These are phyloP conservation scores for Aphelinus atriplicis DNA, from an alignment of 1,140 invertebrate genomes.

Conservation along the genomic window DNA sequence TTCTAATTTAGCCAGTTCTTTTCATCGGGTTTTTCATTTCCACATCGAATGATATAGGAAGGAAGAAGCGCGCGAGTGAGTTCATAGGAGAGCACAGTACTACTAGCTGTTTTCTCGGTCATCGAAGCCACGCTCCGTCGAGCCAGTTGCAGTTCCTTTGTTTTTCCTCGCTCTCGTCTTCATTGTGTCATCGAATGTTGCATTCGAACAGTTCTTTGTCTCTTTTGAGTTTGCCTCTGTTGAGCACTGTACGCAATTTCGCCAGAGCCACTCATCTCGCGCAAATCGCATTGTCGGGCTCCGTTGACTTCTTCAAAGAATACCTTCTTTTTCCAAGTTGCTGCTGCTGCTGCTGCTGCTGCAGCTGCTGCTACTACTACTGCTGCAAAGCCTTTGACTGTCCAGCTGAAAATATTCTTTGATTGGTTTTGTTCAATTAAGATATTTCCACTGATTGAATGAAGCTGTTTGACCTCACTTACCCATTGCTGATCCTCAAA, in stretches of 20 bases:
- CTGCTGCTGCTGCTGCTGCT: too few relatives aligned
- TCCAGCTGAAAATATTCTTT: neutral
- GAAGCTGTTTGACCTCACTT: neutral
- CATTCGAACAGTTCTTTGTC: conserved; percentile 17
- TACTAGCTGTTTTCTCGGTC: neutral
- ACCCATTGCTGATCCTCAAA: too few relatives aligned
- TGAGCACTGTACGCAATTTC: neutral
- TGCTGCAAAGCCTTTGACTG: neutral
- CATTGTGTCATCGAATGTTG: neutral
- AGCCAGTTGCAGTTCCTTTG: neutral
- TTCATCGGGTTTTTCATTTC: neutral
- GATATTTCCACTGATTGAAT: neutral
- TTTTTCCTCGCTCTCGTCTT: conserved; percentile 1
- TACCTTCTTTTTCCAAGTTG: neutral
- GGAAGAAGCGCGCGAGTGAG: neutral
- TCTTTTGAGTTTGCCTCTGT: conserved; percentile 8
- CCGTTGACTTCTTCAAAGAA: neutral
- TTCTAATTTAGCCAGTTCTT: neutral
- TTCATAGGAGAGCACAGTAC: too few relatives aligned
- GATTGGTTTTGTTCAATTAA: conserved; percentile 13
- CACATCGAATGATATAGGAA: conserved; percentile 6
- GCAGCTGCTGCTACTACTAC: too few relatives aligned
- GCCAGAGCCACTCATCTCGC: conserved; percentile 3
- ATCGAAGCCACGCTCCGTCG: neutral
- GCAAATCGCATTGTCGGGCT: conserved; percentile 23